A percentile compares a stretch with the other conserved stretches of the same genome.
Conservation (phyloP, 2,113 vertebrate species). For the Chloroceryle aenea region DNA sequence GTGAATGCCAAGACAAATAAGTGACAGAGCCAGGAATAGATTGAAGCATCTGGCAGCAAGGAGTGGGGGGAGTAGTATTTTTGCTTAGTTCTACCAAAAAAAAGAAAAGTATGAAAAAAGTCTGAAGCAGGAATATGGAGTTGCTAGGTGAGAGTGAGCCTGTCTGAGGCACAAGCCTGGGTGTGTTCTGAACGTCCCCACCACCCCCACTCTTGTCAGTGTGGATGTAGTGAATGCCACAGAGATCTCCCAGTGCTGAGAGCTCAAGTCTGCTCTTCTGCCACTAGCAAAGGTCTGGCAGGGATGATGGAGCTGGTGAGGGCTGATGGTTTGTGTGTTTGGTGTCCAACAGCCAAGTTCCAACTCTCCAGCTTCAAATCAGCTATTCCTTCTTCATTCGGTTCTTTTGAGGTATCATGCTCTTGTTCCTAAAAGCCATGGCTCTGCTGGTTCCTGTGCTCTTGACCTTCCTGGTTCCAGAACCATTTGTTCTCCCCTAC, state of each 20-base stretch:
- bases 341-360: fast-evolving
- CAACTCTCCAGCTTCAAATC: background rate
- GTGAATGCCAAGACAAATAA: background rate
- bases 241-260: fast-evolving
- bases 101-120: background rate
- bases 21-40: background rate
- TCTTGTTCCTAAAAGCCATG: background rate
- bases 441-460: background rate
- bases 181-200: background rate
- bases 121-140: background rate
- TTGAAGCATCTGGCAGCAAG: background rate
- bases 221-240: fast-evolving
- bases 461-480: background rate
- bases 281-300: background rate
- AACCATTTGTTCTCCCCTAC: background rate
- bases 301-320: fast-evolving
- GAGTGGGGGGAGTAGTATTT: background rate
- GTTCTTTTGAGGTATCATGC: background rate
- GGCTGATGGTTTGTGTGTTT: background rate
- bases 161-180: background rate
- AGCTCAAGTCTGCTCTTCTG: background rate
- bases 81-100: background rate
- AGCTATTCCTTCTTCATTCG: background rate
- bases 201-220: background rate
- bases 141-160: fast-evolving